Evolutionary conservation across 2,797 vertebrate species (phyloP).

Genomic region (Todus mexicanus): DNA sequence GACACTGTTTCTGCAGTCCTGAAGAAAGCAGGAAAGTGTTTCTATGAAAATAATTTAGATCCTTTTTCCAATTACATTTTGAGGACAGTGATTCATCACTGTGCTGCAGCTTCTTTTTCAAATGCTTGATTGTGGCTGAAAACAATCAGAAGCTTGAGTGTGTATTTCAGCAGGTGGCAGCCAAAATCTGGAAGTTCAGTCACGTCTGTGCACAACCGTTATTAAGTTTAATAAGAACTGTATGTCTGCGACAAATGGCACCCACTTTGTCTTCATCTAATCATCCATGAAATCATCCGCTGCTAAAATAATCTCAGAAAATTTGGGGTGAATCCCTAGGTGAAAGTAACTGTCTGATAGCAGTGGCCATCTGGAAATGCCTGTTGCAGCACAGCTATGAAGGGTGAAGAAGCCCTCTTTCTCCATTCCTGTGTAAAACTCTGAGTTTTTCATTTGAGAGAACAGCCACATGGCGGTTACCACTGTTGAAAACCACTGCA

Average conservation of each 20-base stretch:
- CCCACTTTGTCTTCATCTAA: neutral
- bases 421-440: neutral
- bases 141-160: neutral
- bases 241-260: neutral
- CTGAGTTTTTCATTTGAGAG: neutral
- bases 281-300: neutral
- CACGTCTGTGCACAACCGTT: neutral
- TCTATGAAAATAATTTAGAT: neutral
- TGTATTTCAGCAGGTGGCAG: neutral
- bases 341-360: neutral
- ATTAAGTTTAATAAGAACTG: neutral
- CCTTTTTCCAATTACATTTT: neutral
- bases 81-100: neutral
- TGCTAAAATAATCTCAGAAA: neutral
- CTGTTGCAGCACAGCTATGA: neutral
- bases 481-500: neutral
- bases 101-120: neutral
- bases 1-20: neutral
- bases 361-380: neutral
- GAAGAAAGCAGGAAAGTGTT: neutral
- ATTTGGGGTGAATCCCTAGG: neutral
- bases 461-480: neutral
- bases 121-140: neutral
- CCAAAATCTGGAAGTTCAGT: neutral
- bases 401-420: neutral